Conservation (phyloP, 2,113 vertebrate genomes). For the Sinocyclocheilus rhinocerous region DNA sequence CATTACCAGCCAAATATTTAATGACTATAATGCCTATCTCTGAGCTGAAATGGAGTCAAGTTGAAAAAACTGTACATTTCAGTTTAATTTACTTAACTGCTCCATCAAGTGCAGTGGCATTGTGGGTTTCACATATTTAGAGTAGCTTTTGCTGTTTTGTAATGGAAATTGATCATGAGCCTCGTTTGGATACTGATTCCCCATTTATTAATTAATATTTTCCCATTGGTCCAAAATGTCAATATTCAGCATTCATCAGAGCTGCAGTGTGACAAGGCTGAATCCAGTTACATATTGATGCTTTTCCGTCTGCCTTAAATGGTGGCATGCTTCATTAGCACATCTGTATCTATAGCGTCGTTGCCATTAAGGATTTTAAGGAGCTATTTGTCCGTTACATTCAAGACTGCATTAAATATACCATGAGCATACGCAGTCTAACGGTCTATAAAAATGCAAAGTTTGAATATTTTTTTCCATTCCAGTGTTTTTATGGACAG, state of each 20-base stretch:
- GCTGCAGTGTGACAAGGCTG: background rate
- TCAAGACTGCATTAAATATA: background rate
- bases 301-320: background rate
- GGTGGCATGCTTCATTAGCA: background rate
- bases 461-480: background rate
- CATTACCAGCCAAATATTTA: slow-evolving; percentile 1
- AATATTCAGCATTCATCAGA: background rate
- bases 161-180: background rate
- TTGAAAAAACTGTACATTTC: background rate
- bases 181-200: background rate
- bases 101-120: background rate
- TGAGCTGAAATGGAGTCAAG: background rate
- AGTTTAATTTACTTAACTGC: background rate
- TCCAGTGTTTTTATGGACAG: background rate
- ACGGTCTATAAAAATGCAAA: background rate
- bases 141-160: background rate
- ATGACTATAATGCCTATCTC: background rate
- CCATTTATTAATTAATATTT: background rate
- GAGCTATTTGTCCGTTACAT: background rate
- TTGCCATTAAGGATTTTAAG: background rate
- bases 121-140: background rate
- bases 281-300: background rate
- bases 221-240: background rate
- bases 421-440: background rate
- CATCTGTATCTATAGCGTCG: background rate